Percentiles rank a stretch among this genome's conserved stretches.
Evolutionary conservation across 2,113 vertebrate genomes (phyloP).

Genomic region (Sitta europaea): DNA sequence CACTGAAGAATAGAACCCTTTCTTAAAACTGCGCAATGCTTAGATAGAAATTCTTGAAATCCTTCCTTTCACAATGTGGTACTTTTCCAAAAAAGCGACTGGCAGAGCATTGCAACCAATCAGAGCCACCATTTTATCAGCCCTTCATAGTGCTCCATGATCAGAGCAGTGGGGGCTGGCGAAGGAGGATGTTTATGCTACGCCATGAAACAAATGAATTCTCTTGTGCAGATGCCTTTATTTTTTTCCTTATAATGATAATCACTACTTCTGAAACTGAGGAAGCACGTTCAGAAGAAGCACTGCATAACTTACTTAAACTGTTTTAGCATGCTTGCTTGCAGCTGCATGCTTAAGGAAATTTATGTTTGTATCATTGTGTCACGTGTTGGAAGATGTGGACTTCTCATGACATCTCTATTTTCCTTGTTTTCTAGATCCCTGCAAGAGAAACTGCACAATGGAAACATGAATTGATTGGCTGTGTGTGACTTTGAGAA

Average conservation of each 20-base stretch:
- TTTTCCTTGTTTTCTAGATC: background rate
- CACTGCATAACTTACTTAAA: background rate
- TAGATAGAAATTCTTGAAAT: background rate
- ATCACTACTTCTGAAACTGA: background rate
- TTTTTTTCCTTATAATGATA: background rate
- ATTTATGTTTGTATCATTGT: background rate
- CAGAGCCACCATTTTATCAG: background rate
- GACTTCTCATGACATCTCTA: background rate
- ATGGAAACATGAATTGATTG: background rate
- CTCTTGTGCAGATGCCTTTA: background rate
- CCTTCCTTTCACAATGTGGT: background rate
- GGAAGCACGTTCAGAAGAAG: background rate
- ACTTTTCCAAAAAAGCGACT: background rate
- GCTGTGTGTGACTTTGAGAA: background rate
- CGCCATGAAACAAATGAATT: background rate
- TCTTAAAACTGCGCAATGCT: background rate
- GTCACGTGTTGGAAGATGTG: background rate
- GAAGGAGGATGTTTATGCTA: background rate
- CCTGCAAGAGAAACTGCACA: background rate
- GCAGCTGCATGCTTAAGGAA: background rate
- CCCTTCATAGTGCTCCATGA: background rate
- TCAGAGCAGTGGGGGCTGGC: background rate
- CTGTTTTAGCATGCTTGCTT: background rate
- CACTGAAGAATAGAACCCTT: background rate
- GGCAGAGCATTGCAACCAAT: background rate